Evolutionary conservation across 2,113 vertebrate species (phyloP), one percentile per base, ranked within the genome.

Genomic region (Symphodus melops): DNA sequence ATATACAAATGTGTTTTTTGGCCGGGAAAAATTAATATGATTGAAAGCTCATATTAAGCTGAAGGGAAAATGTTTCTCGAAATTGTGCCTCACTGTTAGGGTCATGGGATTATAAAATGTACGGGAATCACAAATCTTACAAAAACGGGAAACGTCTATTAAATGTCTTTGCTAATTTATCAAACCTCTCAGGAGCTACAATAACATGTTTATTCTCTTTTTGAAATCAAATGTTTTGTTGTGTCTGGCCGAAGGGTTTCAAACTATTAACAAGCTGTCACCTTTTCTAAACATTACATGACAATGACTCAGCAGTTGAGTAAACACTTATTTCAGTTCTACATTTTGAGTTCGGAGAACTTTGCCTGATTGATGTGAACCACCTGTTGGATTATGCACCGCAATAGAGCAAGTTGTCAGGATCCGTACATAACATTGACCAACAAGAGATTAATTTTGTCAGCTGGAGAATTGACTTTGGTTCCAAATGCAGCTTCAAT

Each of bases 321-420:
- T 16, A 62, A 19, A 75, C 41, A 49, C 53, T 37, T 33, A 33
- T 33, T 33, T 42, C 44, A 62, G 56, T 37, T 72, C 52, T 61
- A 52, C n/a, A 49, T 62, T 68, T 44, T 68, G 44, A 66, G 68
- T 36, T 51, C 67, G 42, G 57, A 75, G 48, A 63, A 25, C 58
- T 64, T 54, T 13, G 41, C 74, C 58, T 49, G 74, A 53, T 87
- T 75, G 72, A 63, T 65, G 48, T 23, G 66, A 86, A 86, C 85
- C 86, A 88, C 84, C 87, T 87, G 89, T 59, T 85, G 62, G 76
- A 78, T 58, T 81, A 67, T 82, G 88, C 87, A 86, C 71, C 82
- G 58, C 55, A n/a, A 54, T 88, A 83, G 62, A 81, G 52, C 67
- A 2, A 82, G 44, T 80, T 60, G 85, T 90, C 86, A 79, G 25